These are phyloP conservation scores for Strigops habroptila DNA, from an alignment of 2,113 vertebrate species.

Conservation along the genomic window DNA sequence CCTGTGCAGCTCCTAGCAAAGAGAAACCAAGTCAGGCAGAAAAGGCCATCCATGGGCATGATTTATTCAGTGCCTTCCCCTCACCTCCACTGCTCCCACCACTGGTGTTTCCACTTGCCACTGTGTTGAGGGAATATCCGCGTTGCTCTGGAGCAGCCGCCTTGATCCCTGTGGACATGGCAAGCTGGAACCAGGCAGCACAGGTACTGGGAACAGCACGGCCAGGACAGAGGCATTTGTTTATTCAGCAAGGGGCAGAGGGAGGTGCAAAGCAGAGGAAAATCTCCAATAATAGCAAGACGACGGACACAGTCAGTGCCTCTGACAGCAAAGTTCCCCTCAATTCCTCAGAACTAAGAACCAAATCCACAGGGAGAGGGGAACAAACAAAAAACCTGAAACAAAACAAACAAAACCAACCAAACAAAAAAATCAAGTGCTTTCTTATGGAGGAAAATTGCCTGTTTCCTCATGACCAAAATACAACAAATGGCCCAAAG, in stretches of 20 bases:
- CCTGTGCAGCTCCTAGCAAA: neutral
- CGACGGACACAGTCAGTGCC: too few relatives aligned
- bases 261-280: neutral
- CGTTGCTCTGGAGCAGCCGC: neutral
- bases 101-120: neutral
- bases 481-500: neutral
- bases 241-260: neutral
- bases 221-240: neutral
- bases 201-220: neutral
- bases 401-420: neutral
- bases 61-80: neutral
- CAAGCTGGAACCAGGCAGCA: neutral
- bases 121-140: neutral
- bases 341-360: neutral
- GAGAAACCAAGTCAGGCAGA: neutral
- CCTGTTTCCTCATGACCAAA: neutral
- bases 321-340: neutral
- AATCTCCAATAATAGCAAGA: neutral
- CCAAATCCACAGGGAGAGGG: neutral
- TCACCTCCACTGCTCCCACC: neutral
- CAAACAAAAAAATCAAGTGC: too few relatives aligned
- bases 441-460: neutral
- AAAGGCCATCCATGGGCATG: neutral
- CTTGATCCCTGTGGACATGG: accelerated
- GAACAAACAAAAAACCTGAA: neutral